Conservation (phyloP, 35 echinoderm and acorn worm genomes). For the Heliocidaris erythrogramma region DNA sequence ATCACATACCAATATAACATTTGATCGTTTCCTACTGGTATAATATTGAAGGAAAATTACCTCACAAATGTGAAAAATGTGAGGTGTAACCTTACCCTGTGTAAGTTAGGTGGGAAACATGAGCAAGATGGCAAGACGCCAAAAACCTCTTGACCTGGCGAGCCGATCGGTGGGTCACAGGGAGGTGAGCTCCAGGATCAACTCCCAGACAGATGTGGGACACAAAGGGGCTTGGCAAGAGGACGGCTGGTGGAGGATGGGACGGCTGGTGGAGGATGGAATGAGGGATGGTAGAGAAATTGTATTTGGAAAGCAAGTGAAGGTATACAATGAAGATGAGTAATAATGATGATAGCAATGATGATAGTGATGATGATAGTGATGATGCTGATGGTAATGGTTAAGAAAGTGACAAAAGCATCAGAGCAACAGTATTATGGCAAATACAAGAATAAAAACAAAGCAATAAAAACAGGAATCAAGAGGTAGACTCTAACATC, state of each 20-base stretch:
- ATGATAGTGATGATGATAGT: not conserved
- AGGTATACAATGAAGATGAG: not conserved
- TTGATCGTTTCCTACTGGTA: conserved; percentile 17
- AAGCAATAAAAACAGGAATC: not conserved
- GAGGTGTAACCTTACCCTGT: conserved; percentile 13
- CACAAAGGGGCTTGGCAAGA: not conserved
- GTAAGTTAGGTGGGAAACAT: conserved; percentile 40
- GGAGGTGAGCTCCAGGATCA: conserved; percentile 28
- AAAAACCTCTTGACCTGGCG: conserved; percentile 34
- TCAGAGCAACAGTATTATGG: not conserved
- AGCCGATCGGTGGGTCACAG: conserved; percentile 16
- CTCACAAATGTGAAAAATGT: conserved; percentile 43
- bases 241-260: not conserved
- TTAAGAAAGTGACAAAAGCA: not conserved
- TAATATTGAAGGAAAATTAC: conserved; percentile 33
- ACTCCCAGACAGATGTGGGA: conserved; percentile 23
- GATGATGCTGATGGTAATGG: not conserved
- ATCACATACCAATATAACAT: not conserved
- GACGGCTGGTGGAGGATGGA: not conserved
- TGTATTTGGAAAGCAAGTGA: not conserved
- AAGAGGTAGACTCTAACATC: not conserved
- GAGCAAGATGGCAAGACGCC: conserved; percentile 21
- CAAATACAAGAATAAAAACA: not conserved
- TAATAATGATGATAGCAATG: not conserved
- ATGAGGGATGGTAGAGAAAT: conserved; percentile 8